A percentile compares a stretch with the other conserved stretches of the same genome.
Conservation (phyloP, 2,888 invertebrate genomes). For the Seira musarum region DNA sequence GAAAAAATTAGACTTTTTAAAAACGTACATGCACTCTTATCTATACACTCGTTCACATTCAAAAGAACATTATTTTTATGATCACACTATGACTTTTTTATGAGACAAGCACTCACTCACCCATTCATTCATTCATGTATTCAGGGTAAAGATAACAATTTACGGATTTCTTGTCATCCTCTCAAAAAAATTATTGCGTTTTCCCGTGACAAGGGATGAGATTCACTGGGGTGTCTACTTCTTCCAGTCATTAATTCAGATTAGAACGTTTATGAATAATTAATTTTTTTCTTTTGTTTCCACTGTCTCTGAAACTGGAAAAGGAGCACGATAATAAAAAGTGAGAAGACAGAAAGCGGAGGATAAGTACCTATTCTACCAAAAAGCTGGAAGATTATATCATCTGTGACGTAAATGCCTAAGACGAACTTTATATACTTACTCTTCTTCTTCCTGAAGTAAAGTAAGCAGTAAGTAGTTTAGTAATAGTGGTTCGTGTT, state of each 20-base stretch:
- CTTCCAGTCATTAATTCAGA: conserved; percentile 53
- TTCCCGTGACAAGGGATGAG: not conserved
- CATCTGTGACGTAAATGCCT: not conserved
- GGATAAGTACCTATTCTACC: not conserved
- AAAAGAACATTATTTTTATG: not conserved
- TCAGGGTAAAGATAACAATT: no score
- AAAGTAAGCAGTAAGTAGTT: no score
- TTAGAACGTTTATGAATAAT: conserved; percentile 57
- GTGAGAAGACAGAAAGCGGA: not conserved
- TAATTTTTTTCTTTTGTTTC: conserved; percentile 37
- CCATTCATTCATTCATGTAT: not conserved
- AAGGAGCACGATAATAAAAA: not conserved
- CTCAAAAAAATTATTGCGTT: not conserved
- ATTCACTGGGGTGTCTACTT: conserved; percentile 4
- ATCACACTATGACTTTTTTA: conserved; percentile 3
- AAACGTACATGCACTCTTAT: not conserved
- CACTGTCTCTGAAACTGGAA: not conserved
- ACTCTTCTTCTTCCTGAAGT: no score
- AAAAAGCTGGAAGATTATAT: not conserved
- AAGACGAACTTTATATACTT: not conserved
- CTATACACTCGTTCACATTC: not conserved
- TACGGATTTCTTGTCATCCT: not conserved
- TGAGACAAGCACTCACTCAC: not conserved
- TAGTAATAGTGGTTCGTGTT: not conserved
- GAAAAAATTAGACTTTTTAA: not conserved